Evolutionary conservation across 1,140 invertebrate genomes (phyloP).

Genomic region (Palaemon carinicauda): DNA sequence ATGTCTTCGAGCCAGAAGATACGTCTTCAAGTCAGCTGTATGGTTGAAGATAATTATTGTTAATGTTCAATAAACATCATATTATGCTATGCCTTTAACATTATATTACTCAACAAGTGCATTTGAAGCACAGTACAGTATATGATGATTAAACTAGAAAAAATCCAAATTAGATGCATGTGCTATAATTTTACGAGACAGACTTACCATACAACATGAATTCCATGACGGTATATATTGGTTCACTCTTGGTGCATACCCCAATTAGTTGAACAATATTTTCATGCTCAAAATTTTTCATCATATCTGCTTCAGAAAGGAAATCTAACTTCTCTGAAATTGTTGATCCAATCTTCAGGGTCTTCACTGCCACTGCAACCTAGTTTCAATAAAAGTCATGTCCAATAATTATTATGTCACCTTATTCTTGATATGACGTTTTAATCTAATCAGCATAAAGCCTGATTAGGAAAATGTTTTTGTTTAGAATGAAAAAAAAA

Average conservation of each 20-base stretch:
- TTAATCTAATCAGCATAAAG: too few relatives aligned
- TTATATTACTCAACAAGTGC: too few relatives aligned
- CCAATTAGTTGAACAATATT: constrained; percentile 86
- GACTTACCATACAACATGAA: constrained; percentile 85
- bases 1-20: constrained; percentile 82
- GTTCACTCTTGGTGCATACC: constrained; percentile 84
- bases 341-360: constrained; percentile 81
- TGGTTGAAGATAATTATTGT: background rate
- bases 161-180: background rate
- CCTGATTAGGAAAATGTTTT: background rate
- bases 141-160: too few relatives aligned
- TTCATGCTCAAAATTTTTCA: constrained; percentile 90
- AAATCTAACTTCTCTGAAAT: constrained; percentile 90
- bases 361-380: constrained; percentile 88
- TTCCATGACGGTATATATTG: constrained; percentile 90
- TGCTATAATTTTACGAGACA: background rate
- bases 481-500: background rate
- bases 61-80: background rate
- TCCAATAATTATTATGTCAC: background rate
- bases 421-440: too few relatives aligned
- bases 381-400: constrained; percentile 39
- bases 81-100: too few relatives aligned
- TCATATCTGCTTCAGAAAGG: constrained; percentile 87
- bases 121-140: too few relatives aligned
- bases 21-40: constrained; percentile 84